These are phyloP conservation scores for Asobara japonica DNA, from an alignment of 1,140 invertebrate genomes.

Conservation along the genomic window DNA sequence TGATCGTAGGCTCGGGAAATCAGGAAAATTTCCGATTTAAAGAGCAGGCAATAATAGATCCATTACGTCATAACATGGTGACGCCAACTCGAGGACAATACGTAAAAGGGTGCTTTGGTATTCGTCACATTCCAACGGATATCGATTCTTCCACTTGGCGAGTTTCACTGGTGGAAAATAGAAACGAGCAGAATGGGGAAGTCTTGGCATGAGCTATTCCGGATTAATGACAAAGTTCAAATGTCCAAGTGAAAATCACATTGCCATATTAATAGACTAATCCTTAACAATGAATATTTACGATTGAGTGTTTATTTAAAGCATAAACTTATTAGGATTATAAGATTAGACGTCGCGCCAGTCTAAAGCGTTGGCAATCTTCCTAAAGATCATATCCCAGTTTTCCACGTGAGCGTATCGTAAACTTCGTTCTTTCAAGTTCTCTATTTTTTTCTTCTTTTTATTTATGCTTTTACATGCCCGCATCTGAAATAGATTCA, in stretches of 20 bases:
- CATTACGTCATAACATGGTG: neutral
- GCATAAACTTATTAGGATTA: neutral
- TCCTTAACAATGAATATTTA: neutral
- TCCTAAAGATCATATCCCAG: neutral
- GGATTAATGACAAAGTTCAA: neutral
- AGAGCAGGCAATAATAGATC: too few species aligned
- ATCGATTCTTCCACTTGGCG: neutral
- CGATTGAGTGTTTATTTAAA: neutral
- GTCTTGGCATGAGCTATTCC: neutral
- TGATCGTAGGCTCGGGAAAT: too few species aligned
- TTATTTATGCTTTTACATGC: neutral
- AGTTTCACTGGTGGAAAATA: neutral
- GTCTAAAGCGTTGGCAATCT: neutral
- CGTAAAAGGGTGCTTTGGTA: neutral
- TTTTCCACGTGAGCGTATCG: neutral
- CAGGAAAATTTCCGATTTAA: too few species aligned
- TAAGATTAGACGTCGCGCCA: neutral
- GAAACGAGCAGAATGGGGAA: neutral
- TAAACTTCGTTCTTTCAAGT: too few species aligned
- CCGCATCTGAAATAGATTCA: neutral
- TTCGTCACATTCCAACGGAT: neutral
- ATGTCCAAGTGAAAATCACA: neutral
- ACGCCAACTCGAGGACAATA: neutral
- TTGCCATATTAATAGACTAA: neutral
- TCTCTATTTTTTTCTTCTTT: neutral